phyloP scores from a whole-genome alignment of 2,888 invertebrate genomes.

The Ophraella communa region DNA sequence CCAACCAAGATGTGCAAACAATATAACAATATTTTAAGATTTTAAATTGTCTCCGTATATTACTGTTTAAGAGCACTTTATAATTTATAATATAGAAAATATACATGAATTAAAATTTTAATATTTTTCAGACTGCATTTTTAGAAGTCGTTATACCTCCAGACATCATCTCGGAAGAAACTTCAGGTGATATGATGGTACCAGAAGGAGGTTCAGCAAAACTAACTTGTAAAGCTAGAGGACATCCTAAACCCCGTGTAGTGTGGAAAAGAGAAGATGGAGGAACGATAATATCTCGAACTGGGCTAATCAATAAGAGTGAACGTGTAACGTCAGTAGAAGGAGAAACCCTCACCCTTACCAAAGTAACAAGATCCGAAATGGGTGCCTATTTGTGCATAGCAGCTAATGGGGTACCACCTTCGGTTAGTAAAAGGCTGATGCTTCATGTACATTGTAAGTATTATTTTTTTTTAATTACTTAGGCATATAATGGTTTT shows the following conservation, averaged over 20 bases:
- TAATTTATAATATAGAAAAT: too few species aligned
- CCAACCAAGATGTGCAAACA: too few species aligned
- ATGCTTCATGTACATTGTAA: slow-evolving; percentile 91
- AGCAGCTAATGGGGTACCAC: slow-evolving; percentile 87
- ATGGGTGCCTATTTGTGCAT: slow-evolving; percentile 90
- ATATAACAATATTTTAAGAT: too few species aligned
- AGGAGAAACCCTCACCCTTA: slow-evolving; percentile 80
- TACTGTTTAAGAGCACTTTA: too few species aligned
- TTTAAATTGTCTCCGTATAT: too few species aligned
- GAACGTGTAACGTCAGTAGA: slow-evolving; percentile 79
- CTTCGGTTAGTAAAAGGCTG: slow-evolving; percentile 88
- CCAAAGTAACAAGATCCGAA: slow-evolving; percentile 87
- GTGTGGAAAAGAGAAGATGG: slow-evolving; percentile 89
- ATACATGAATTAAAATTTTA: not conserved
- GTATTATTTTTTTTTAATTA: slow-evolving; percentile 58
- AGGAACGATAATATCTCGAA: slow-evolving; percentile 79
- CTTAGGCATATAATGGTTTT: too few species aligned
- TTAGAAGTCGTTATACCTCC: slow-evolving; percentile 92
- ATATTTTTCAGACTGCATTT: slow-evolving; percentile 62
- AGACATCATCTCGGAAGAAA: slow-evolving; percentile 87
- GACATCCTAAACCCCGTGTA: slow-evolving; percentile 84
- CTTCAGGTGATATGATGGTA: slow-evolving; percentile 92
- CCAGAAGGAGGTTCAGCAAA: slow-evolving; percentile 92
- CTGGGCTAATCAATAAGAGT: slow-evolving; percentile 74
- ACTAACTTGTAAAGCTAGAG: slow-evolving; percentile 83